A percentile compares a stretch with the other conserved stretches of the same genome.
These are phyloP conservation scores for Littorina saxatilis DNA, from an alignment of 1,140 invertebrate species.

Conservation along the genomic window DNA sequence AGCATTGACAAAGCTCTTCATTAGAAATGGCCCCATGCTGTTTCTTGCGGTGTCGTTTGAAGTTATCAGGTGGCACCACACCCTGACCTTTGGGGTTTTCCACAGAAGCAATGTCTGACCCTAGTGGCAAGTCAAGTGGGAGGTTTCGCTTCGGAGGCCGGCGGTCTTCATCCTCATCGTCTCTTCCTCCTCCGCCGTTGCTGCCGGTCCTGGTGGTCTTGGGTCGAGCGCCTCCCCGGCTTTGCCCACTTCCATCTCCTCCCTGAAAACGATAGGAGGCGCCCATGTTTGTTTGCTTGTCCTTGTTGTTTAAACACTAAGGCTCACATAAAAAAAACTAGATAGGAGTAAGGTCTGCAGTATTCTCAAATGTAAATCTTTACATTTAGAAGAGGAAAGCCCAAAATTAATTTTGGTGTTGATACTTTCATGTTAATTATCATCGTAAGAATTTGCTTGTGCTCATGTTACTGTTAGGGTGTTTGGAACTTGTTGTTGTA, in stretches of 20 bases:
- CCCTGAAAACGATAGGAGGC: conserved; percentile 15
- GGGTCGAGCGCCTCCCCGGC: not conserved
- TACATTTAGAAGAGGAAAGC: not conserved
- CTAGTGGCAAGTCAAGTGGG: not conserved
- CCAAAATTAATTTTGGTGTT: not conserved
- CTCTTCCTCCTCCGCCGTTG: not conserved
- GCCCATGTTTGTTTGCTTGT: not conserved
- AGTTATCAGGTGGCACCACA: not conserved
- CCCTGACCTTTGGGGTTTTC: not conserved
- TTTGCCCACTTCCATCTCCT: not conserved
- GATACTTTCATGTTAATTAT: too few species aligned
- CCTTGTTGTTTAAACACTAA: not conserved
- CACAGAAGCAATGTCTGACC: not conserved
- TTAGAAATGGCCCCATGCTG: conserved; percentile 27
- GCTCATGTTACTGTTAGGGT: too few species aligned
- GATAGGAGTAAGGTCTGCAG: not conserved
- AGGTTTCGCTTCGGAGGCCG: not conserved
- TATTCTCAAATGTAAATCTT: not conserved
- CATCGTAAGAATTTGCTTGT: too few species aligned
- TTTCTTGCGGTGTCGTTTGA: conserved; percentile 32
- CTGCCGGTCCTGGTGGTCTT: not conserved
- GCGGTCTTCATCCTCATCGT: not conserved
- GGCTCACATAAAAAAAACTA: not conserved
- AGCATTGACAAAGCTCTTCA: conserved; percentile 30
- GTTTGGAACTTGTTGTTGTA: too few species aligned